Evolutionary conservation across 2,797 vertebrate genomes (phyloP).

Genomic region (Sarcophilus harrisii): DNA sequence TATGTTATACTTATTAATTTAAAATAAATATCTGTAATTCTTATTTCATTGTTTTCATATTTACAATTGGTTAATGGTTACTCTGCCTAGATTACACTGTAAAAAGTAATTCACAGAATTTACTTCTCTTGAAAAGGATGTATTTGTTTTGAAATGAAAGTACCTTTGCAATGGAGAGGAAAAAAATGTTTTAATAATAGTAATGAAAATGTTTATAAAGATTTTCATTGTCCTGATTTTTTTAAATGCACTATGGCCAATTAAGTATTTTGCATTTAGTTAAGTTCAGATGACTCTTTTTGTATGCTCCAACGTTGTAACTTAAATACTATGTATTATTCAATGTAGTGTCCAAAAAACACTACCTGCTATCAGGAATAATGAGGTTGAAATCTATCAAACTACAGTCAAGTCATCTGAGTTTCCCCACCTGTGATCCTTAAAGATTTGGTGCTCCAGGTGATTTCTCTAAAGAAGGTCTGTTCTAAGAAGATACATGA

Average conservation of each 20-base stretch:
- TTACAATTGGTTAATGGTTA: background rate
- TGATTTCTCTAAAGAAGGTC: background rate
- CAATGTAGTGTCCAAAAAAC: background rate
- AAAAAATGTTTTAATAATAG: background rate
- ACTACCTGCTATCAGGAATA: background rate
- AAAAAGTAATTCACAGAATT: background rate
- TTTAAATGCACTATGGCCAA: background rate
- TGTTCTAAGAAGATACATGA: slow-evolving; percentile 31
- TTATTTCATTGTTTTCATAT: too few relatives aligned
- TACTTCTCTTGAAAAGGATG: too few relatives aligned
- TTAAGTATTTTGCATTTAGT: background rate
- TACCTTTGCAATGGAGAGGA: background rate
- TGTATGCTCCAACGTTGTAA: background rate
- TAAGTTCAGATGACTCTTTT: background rate
- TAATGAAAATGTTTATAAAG: background rate
- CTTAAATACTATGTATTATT: background rate
- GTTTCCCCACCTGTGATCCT: slow-evolving; percentile 27
- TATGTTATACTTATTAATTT: background rate
- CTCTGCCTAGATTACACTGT: background rate
- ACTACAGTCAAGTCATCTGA: background rate
- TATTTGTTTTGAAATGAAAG: background rate
- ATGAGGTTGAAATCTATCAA: background rate
- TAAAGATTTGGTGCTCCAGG: background rate
- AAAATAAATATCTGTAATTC: background rate
- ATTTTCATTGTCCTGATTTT: background rate